These are phyloP conservation scores for Drosophila watanabei DNA, from an alignment of 1,140 invertebrate species.

Conservation along the genomic window DNA sequence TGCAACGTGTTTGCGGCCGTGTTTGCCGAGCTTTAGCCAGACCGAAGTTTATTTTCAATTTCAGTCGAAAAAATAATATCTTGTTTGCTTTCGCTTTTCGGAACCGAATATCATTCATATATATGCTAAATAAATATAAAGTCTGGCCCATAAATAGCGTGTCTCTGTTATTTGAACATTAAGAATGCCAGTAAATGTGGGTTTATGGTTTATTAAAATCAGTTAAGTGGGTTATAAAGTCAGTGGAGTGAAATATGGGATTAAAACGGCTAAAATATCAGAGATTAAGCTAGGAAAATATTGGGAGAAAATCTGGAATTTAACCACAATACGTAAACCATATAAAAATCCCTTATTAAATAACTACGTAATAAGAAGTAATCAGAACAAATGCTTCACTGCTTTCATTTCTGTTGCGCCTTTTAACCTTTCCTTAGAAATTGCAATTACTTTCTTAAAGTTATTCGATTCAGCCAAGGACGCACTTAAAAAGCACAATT, in stretches of 20 bases:
- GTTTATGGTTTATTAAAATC: constrained; percentile 4
- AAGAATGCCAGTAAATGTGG: constrained; percentile 5
- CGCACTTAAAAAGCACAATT: constrained; percentile 62
- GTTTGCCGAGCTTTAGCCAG: constrained; percentile 68
- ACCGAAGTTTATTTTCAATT: constrained; percentile 36
- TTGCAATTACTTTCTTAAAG: constrained; percentile 40
- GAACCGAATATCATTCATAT: constrained; percentile 28
- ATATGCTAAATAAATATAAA: constrained; percentile 28
- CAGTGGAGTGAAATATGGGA: neutral
- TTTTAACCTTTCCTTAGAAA: constrained; percentile 10
- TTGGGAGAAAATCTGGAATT: neutral
- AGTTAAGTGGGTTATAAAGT: neutral
- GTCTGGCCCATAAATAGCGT: neutral
- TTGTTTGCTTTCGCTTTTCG: constrained; percentile 29
- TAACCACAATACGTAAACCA: neutral
- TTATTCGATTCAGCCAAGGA: constrained; percentile 3
- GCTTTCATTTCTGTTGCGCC: neutral
- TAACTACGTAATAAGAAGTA: too few relatives aligned
- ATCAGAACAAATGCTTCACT: too few relatives aligned
- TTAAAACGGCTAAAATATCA: neutral
- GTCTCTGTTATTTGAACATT: constrained; percentile 1
- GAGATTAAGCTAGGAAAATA: neutral
- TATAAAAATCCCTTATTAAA: too few relatives aligned
- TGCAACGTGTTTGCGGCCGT: constrained; percentile 78
- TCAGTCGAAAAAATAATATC: constrained; percentile 41